phyloP scores from a whole-genome alignment of 2,888 invertebrate species.

The Amiota minor region DNA sequence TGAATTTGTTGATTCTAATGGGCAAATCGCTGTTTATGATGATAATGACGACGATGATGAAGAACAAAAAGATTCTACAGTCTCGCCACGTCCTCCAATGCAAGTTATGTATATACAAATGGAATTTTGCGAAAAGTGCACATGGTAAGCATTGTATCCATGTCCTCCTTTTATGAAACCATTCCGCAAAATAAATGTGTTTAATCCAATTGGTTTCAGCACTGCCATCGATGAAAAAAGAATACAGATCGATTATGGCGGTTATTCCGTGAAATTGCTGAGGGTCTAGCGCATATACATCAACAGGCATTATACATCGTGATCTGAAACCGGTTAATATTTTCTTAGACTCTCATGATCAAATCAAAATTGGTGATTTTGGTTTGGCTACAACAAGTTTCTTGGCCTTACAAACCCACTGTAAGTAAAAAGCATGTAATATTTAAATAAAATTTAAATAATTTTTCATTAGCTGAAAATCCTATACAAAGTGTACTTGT shows the following conservation, averaged over 20 bases:
- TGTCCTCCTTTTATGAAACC: slow-evolving; percentile 34
- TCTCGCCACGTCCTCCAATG: slow-evolving; percentile 66
- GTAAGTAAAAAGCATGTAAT: slow-evolving; percentile 39
- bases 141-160: slow-evolving; percentile 74
- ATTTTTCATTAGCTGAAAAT: slow-evolving; percentile 47
- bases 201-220: slow-evolving; percentile 64
- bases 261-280: slow-evolving; percentile 94
- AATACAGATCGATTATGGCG: slow-evolving; percentile 90
- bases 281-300: slow-evolving; percentile 91
- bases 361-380: slow-evolving; percentile 97
- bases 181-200: background rate
- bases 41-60: slow-evolving; percentile 57
- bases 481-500: slow-evolving; percentile 35
- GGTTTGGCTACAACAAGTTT: slow-evolving; percentile 92
- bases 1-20: slow-evolving; percentile 72
- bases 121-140: slow-evolving; percentile 99
- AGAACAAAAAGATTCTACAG: slow-evolving; percentile 46
- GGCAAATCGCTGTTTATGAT: slow-evolving; percentile 67
- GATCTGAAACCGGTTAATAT: slow-evolving; percentile 94
- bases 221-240: slow-evolving; percentile 89
- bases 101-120: slow-evolving; percentile 91
- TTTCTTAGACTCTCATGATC: slow-evolving; percentile 94
- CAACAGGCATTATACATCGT: slow-evolving; percentile 91
- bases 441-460: no score
- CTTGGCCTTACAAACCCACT: slow-evolving; percentile 71